Evolutionary conservation across 2,888 invertebrate species (phyloP), one percentile per base, ranked within the genome.

Genomic region (Branchipolynoe longqiensis): DNA sequence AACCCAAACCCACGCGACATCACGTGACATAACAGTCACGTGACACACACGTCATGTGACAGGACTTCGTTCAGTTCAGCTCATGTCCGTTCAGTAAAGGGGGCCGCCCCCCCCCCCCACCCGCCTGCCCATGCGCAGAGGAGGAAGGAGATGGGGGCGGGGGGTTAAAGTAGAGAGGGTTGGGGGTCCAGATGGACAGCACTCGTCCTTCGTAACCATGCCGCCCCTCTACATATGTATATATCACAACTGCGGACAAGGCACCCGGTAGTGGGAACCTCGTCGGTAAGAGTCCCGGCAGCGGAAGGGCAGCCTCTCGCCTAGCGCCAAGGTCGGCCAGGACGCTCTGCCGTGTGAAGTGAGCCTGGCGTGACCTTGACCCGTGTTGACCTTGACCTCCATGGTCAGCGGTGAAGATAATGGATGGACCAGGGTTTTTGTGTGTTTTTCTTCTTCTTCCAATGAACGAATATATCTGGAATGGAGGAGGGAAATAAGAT

Each of bases 341-440:
- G 69, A 36, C 36, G 38, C 25, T 12, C 22, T n/a, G 36, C 33
- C 14, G 69, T 69, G 33, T 36, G 8, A 69, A 36, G 38, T 38
- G 69, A 69, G 36, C 36, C 2, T 36, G 18, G 38, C 36, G 38
- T 14, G 69, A 69, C 69, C 69, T 38, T 36, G 69, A 69, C 36
- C 69, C 38, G 3, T 78, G 78, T 78, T 78, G 78, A 78, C 78
- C 78, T 78, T 78, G 78, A 54, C 54, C 48, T 54, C 48, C 78
- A 78, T 48, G 33, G 54, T 78, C 78, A 48, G 41, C 54, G 78
- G 78, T 78, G 78, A 78, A 78, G 78, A 78, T 78, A 48, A 54
- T 78, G 78, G 78, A 78, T 78, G 78, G 78, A 78, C 78, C 48
- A 78, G 41, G 78, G 78, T 12, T 38, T 28, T 41, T 54, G n/a